Conservation (phyloP, 2,797 vertebrate genomes). For the Telmatherina bonti region DNA sequence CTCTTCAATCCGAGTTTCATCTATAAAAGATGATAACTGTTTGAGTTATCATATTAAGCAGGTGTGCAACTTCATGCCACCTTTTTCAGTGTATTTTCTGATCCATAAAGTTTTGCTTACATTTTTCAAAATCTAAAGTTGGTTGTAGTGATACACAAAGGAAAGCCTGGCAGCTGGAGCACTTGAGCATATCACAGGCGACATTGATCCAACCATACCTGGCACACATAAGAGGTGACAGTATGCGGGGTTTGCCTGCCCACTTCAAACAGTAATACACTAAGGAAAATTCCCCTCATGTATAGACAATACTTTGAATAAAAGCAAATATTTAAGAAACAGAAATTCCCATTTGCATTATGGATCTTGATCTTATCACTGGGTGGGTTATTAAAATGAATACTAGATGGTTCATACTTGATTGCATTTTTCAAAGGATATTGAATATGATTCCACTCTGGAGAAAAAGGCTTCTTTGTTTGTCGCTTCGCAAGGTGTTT, state of each 20-base stretch:
- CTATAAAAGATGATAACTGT: slow-evolving; percentile 74
- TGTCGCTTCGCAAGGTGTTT: slow-evolving; percentile 84
- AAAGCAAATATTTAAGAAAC: neutral
- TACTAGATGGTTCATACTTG: neutral
- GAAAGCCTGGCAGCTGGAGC: slow-evolving; percentile 94
- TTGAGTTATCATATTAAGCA: slow-evolving; percentile 29
- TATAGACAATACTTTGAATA: neutral
- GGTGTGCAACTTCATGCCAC: slow-evolving; percentile 6
- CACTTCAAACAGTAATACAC: slow-evolving; percentile 89
- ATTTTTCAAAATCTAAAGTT: slow-evolving; percentile 87
- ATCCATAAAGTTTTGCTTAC: slow-evolving; percentile 75
- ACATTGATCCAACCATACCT: slow-evolving; percentile 92
- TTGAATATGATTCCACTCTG: slow-evolving; percentile 93
- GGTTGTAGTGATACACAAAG: slow-evolving; percentile 91
- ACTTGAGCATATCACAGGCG: slow-evolving; percentile 92
- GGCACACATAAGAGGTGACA: slow-evolving; percentile 92
- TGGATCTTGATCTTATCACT: neutral
- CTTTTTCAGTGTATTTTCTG: slow-evolving; percentile 3
- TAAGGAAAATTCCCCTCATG: slow-evolving; percentile 70
- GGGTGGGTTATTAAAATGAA: neutral
- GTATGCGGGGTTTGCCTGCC: slow-evolving; percentile 88
- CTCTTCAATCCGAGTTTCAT: slow-evolving; percentile 89
- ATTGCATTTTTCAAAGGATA: slow-evolving; percentile 87
- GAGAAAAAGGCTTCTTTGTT: slow-evolving; percentile 93
- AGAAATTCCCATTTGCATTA: too few relatives aligned